Base-by-base conservation (phyloP, 1,140 invertebrate genomes). In the Aphaenogaster ashmeadi region DNA sequence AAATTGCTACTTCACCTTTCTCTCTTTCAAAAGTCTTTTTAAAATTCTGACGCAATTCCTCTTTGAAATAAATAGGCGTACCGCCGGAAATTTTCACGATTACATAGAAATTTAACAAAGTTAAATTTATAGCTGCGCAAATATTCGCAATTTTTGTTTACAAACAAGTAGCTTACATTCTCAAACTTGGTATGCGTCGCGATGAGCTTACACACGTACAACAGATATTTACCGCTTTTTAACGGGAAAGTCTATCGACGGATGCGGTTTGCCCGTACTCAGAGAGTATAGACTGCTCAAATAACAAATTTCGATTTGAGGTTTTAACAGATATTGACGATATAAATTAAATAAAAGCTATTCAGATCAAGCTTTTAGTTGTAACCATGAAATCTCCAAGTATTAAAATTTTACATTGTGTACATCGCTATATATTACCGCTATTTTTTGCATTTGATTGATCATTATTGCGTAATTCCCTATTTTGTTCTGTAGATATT, bases 401-500 rank as follows among this genome's bases (percentile, higher is more conserved):
- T 47, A 36, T 52, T 54, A n/a, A 47, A 62, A 6, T 11, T 38
- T 21, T 3, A 60, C 71, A 33, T 1, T 27, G 33, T 56, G 3
- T 27, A n/a, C 3, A 27, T 54, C 7, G 2, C n/a, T 81, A 1
- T 56, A 66, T 44, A 2, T 47, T 38, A 47, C 33, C 1, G 6
- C 1, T 67, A 50, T 67, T 62, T 8, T 38, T 41, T 27, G 4
- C 15, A 5, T 21, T 41, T 44, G 3, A 33, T 36, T 18, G 0
- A 54, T 69, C 5, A 54, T 13, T 41, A 56, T 58, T 38, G 7
- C 13, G 2, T 54, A 69, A 15, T 36, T 74, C 3, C 7, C 36
- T 4, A 27, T 66, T 50, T 41, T 36, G 18, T 58, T 64, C 41
- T 83, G 13, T 72, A 95, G 94, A 93, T 97, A 6, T 97, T 98